Conservation (phyloP, 2,113 vertebrate genomes). For the Chunga burmeisteri region DNA sequence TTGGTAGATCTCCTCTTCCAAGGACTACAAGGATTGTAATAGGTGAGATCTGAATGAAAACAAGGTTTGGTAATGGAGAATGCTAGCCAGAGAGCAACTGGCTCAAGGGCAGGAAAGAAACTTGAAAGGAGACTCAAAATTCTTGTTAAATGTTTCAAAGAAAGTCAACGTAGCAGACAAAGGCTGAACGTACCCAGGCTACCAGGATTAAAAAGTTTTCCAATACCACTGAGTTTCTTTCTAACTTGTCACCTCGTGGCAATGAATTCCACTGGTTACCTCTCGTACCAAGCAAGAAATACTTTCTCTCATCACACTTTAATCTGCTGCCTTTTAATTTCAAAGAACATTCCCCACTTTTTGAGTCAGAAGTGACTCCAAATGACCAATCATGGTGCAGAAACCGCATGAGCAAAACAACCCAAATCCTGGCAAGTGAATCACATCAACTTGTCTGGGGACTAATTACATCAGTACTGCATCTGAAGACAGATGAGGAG, state of each 20-base stretch:
- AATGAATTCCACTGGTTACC: background rate
- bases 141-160: background rate
- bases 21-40: background rate
- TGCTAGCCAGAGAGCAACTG: background rate
- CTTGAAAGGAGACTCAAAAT: background rate
- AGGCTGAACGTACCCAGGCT: slow-evolving; percentile 76
- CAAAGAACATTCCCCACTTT: background rate
- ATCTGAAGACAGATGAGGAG: background rate
- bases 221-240: slow-evolving; percentile 26
- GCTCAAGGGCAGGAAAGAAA: background rate
- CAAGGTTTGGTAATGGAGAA: background rate
- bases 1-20: background rate
- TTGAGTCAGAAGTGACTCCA: background rate
- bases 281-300: background rate
- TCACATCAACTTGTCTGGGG: rapidly evolving
- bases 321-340: background rate
- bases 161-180: slow-evolving; percentile 65
- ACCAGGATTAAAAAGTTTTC: slow-evolving; percentile 78
- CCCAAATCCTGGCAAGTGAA: background rate
- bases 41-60: background rate
- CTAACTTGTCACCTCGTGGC: background rate
- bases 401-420: background rate
- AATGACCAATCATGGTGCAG: background rate
- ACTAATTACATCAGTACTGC: background rate
- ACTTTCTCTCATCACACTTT: background rate